A percentile compares a stretch with the other conserved stretches of the same genome.
These are phyloP conservation scores for Hyles euphorbiae DNA, from an alignment of 1,140 invertebrate genomes.

Conservation along the genomic window DNA sequence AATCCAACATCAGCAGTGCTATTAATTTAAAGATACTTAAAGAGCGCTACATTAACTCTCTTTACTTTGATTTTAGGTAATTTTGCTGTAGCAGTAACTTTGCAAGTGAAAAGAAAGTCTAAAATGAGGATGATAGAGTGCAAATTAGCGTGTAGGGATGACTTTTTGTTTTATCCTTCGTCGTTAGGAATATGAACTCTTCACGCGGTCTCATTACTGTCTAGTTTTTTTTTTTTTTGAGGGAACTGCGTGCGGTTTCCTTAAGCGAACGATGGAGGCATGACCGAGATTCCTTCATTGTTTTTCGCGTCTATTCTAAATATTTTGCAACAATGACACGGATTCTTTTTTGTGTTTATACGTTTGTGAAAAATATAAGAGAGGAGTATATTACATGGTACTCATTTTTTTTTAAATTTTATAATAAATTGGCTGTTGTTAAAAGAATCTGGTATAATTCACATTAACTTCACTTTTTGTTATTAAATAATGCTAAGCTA, in stretches of 20 bases:
- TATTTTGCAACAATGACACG: too few species aligned
- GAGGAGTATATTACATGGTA: too few species aligned
- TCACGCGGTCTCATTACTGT: conserved; percentile 10
- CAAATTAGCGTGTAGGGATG: conserved; percentile 5
- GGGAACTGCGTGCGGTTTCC: conserved; percentile 7
- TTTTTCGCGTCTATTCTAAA: conserved; percentile 1
- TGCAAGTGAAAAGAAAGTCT: background rate
- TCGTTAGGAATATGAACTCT: conserved; percentile 12
- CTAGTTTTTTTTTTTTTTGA: conserved; percentile 8
- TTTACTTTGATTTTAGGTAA: conserved; percentile 10
- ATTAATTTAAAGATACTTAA: conserved; percentile 13
- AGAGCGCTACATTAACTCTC: conserved; percentile 6
- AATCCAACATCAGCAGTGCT: conserved; percentile 2
- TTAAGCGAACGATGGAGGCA: conserved; percentile 6
- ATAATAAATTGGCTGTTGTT: too few species aligned
- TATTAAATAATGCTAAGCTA: too few species aligned
- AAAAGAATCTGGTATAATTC: too few species aligned
- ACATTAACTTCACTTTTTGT: too few species aligned
- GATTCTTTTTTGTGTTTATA: too few species aligned
- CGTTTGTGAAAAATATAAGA: too few species aligned
- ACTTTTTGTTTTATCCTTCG: conserved; percentile 6
- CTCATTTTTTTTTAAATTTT: too few species aligned
- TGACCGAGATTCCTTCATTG: conserved; percentile 8
- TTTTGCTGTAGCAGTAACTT: background rate
- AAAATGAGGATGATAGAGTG: background rate